Conservation (phyloP, 2,888 invertebrate genomes). For the Harpalus rufipes region DNA sequence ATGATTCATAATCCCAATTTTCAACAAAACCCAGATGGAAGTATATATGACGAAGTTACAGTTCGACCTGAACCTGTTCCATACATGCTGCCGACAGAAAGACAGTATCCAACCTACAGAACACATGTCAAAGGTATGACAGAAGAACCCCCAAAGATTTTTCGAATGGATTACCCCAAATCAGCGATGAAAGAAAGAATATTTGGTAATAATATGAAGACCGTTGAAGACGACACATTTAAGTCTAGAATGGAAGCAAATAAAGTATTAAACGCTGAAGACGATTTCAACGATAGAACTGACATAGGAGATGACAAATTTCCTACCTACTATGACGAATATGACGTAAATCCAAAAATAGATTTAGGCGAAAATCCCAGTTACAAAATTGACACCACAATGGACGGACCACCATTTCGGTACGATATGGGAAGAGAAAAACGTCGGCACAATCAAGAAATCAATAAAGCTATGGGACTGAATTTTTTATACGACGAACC, state of each 20-base stretch:
- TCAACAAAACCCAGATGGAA: background rate
- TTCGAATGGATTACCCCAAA: slow-evolving; percentile 6
- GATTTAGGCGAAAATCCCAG: slow-evolving; percentile 9
- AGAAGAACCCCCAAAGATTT: slow-evolving; percentile 20
- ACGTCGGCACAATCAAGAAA: background rate
- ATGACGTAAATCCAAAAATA: background rate
- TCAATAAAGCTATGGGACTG: no score
- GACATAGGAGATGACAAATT: background rate
- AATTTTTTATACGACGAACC: slow-evolving; percentile 12
- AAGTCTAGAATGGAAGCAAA: slow-evolving; percentile 35
- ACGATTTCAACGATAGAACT: slow-evolving; percentile 52
- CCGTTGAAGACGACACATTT: no score
- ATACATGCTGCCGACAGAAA: background rate
- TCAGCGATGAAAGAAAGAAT: background rate
- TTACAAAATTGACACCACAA: background rate
- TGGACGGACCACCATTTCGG: background rate
- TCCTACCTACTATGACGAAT: slow-evolving; percentile 19
- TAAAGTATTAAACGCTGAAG: slow-evolving; percentile 53
- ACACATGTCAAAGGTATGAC: background rate
- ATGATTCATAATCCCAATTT: slow-evolving; percentile 53
- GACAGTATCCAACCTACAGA: background rate
- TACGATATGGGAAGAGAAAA: no score
- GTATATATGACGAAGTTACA: slow-evolving; percentile 35
- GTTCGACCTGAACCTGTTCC: background rate
- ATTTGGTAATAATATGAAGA: background rate